Evolutionary conservation across 2,888 invertebrate genomes (phyloP), one percentile per base, ranked within the genome.

Genomic region (Amiota mariae): DNA sequence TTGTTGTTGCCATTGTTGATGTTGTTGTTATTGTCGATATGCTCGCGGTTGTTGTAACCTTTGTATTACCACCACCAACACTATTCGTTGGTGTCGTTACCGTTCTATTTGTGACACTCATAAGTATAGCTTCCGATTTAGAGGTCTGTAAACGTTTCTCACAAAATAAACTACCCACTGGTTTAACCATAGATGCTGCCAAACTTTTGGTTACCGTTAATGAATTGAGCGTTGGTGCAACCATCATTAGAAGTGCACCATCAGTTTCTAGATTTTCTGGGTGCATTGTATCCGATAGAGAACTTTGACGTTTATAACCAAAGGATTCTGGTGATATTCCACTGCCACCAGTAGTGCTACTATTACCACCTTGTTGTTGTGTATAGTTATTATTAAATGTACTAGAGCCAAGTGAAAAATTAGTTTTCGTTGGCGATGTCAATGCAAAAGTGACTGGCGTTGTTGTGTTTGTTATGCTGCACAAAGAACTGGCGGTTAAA

Each of bases 71-170:
- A 12, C 61, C 24, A 18, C 15, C 10, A 9, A 15, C 46, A 56
- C 6, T 4, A 61, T 59, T 46, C 49, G 74, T 54, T 20, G 64
- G n/a, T 51, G 72, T 47, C 12, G 72, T 51, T 68, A 54, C 11
- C 56, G 46, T 15, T 15, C 47, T 68, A 20, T 54, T 59, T 10
- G 73, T 56, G 9, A 57, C 70, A 15, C 71, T 76, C 51, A 66
- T 71, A 10, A 88, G 83, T 36, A 87, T 77, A 36, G 88, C 89
- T 81, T 90, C 90, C 70, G 90, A 89, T 81, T 89, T 89, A 12
- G 89, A 89, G 66, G 86, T 85, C 79, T 89, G 88, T 76, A 90
- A 80, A 49, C 90, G 89, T 80, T 90, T 88, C 78, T 90, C 90
- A 73, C 90, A 90, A 75, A 86, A 90, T 18, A 90, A 82, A 74